Percentiles rank a stretch among this genome's conserved stretches.
These are phyloP conservation scores for Stegophylla sp. DNA, from an alignment of 2,888 invertebrate species.

Conservation along the genomic window DNA sequence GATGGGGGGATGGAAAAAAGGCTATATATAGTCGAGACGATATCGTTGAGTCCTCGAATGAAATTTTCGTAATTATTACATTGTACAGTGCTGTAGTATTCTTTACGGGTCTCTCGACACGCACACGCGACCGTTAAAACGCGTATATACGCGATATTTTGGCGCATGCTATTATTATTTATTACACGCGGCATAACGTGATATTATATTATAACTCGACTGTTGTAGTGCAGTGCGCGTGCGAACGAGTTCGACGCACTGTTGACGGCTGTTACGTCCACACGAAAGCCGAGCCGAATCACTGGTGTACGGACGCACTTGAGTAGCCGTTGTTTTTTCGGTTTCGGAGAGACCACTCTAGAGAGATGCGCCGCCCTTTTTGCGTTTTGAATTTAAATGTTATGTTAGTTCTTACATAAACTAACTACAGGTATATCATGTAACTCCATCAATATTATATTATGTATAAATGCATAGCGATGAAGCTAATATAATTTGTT, in stretches of 20 bases:
- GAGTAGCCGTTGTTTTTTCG: neutral
- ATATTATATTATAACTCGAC: slow-evolving; percentile 16
- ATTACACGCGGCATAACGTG: neutral
- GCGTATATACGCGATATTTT: neutral
- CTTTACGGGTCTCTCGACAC: slow-evolving; percentile 46
- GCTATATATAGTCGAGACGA: slow-evolving; percentile 31
- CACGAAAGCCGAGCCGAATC: slow-evolving; percentile 21
- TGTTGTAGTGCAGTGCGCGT: neutral
- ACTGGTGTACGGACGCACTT: slow-evolving; percentile 9
- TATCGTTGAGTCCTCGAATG: slow-evolving; percentile 31
- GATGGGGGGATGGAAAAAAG: no score
- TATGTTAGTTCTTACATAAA: no score
- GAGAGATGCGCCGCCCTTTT: neutral
- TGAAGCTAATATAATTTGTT: no score
- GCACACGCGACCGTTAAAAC: slow-evolving; percentile 14
- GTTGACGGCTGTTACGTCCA: slow-evolving; percentile 33
- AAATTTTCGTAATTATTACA: slow-evolving; percentile 13
- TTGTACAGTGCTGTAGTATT: neutral
- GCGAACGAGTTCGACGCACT: slow-evolving; percentile 50
- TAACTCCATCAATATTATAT: no score
- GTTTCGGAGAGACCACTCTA: slow-evolving; percentile 37
- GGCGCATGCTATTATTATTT: no score
- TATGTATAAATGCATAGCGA: no score
- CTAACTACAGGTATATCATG: no score
- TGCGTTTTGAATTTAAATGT: no score